Conservation (phyloP, 2,113 vertebrate species). For the Lycocorax pyrrhopterus region DNA sequence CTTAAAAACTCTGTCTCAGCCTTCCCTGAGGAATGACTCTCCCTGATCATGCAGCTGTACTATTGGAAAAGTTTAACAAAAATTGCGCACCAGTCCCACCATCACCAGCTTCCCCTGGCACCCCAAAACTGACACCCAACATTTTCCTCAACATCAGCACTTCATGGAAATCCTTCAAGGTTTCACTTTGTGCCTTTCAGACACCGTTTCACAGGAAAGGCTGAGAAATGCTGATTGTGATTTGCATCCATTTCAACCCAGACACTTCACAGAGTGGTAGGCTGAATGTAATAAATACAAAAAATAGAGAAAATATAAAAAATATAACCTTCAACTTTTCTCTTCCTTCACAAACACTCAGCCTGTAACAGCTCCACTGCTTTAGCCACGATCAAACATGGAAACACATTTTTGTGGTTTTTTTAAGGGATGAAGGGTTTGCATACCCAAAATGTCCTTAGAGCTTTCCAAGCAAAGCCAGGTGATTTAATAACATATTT, state of each 20-base stretch:
- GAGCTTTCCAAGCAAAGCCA: not conserved
- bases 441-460: not conserved
- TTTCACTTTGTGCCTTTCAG: not conserved
- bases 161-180: not conserved
- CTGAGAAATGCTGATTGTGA: not conserved
- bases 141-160: not conserved
- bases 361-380: not conserved
- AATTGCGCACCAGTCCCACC: not conserved
- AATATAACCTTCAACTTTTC: not conserved
- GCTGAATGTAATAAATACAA: not conserved
- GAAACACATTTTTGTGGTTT: not conserved
- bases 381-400: not conserved
- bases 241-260: not conserved
- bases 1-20: not conserved
- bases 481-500: not conserved
- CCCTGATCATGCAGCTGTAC: not conserved
- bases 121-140: not conserved
- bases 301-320: not conserved
- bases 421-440: not conserved
- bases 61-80: not conserved
- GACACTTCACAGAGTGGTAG: rapidly evolving
- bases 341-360: not conserved
- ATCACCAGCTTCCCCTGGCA: not conserved
- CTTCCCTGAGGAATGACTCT: rapidly evolving
- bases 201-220: not conserved